Conservation (phyloP, 2,888 invertebrate species). For the Melanargia galathea region DNA sequence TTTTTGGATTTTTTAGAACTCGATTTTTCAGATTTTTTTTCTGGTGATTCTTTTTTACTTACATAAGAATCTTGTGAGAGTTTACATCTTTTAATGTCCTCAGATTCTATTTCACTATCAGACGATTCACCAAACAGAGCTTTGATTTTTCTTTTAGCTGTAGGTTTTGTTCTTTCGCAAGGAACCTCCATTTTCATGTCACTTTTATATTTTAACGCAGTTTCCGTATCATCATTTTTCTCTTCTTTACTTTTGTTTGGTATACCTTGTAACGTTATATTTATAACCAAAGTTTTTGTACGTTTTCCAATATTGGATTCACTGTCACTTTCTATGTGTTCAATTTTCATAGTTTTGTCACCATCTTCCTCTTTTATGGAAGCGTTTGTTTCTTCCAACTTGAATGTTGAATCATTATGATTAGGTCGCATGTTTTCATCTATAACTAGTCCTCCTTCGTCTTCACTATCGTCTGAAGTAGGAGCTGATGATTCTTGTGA, state of each 20-base stretch:
- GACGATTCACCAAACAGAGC: conserved; percentile 79
- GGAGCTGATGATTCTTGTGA: conserved; percentile 52
- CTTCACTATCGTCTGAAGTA: conserved; percentile 58
- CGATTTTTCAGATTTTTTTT: conserved; percentile 41
- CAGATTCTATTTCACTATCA: conserved; percentile 63
- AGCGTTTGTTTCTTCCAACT: conserved; percentile 48
- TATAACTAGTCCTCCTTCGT: conserved; percentile 58
- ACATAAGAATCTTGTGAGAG: conserved; percentile 41
- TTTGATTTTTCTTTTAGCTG: conserved; percentile 72
- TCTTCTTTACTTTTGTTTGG: conserved; percentile 50
- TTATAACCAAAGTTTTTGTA: conserved; percentile 65
- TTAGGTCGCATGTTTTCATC: conserved; percentile 56
- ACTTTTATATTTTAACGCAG: conserved; percentile 35
- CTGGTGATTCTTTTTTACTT: conserved; percentile 18
- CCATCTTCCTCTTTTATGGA: conserved; percentile 47
- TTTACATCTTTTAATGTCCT: conserved; percentile 53
- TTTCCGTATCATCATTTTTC: conserved; percentile 35
- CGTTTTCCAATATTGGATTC: conserved; percentile 36
- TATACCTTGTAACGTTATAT: conserved; percentile 72
- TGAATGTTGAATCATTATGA: conserved; percentile 51
- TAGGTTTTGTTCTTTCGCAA: conserved; percentile 54
- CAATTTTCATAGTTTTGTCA: conserved; percentile 58
- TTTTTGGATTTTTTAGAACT: conserved; percentile 41
- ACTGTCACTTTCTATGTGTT: conserved; percentile 41
- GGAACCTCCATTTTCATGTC: conserved; percentile 43